Evolutionary conservation across 2,888 invertebrate genomes (phyloP), one percentile per base, ranked within the genome.

Genomic region (Drosophila borealis): DNA sequence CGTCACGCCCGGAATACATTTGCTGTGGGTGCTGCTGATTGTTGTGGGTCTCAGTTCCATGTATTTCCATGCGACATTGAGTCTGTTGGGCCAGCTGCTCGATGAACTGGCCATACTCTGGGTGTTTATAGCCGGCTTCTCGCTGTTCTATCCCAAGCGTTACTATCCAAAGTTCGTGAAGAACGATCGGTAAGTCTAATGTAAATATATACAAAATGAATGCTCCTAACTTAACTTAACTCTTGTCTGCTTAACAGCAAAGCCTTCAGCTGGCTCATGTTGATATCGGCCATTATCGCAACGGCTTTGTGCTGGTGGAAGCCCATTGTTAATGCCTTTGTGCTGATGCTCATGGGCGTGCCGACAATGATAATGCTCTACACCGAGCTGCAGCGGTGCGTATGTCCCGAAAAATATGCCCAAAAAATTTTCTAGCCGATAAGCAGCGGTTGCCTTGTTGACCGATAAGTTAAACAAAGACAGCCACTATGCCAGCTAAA

Each of bases 51-150:
- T 96, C 1, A 95, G 96, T 81, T 96, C 96, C 36, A 96, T 96
- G 70, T 97, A 97, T 91, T 97, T 97, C 90, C 97, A 97, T 92
- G 96, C 97, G 6, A 97, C 97, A 3, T 93, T 97, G 36, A 96
- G 96, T 85, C 93, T 97, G 83, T 94, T 96, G 77, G 96, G 96
- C 29, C 97, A 97, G 92, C 92, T 97, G 36, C 92, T 97, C 63
- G 97, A 97, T 92, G 97, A 97, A 91, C 92, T 97, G 76, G 95
- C 96, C 46, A 97, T 97, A 89, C 90, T 97, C 48, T 97, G 97
- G 97, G 95, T 96, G 2, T 95, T 96, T 80, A 95, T 96, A 94
- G 95, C 96, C 21, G 95, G 95, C 5, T 95, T 96, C 90, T 95
- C 96, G 37, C 94, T 96, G 93, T 96, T 96, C 92, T 94, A 95